Base-by-base conservation (phyloP, 1,140 invertebrate genomes). In the Drosophila littoralis region DNA sequence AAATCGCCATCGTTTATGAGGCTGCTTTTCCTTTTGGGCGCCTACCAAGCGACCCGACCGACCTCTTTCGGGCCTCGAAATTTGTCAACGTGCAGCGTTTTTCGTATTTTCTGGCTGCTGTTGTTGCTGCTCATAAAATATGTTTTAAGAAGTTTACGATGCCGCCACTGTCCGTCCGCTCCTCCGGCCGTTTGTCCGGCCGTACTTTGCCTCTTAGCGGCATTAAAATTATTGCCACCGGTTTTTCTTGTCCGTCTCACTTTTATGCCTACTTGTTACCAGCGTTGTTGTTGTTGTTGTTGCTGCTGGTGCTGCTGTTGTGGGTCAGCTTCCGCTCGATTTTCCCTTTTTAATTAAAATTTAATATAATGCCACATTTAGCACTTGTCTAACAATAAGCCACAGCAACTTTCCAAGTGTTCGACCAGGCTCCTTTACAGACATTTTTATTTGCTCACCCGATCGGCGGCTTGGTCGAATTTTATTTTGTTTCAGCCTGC, bases 121-220 rank as follows among this genome's bases (percentile, higher is more conserved):
- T 33, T 78, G 73, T 59, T 78, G 71, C 60, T 83, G 79, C 76
- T 79, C 83, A 79, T 88, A 89, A 88, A 88, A 88, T 88, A 88
- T 88, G 83, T 88, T 88, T 88, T 88, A 83, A 88, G 83, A 88
- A 89, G 88, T 88, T 88, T 69, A 86, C 83, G 83, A 86, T 83
- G 83, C 83, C 83, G 83, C 77, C 85, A 65, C 40, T 9, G 7
- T 42, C 22, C 17, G 9, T 50, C 15, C 10, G 45, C 6, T 9
- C 8, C 9, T 12, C 17, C n/a, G n/a, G n/a, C n/a, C 22, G 32
- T 36, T 40, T 33, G 22, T 57, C 43, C 17, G n/a, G 61, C 15
- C 36, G 51, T 77, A 60, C 54, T 67, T 75, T 82, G 40, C 55
- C 67, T 51, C 52, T 67, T 64, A 79, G 82, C 77, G 76, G 77